These are phyloP conservation scores for Ferdinandea cuprea DNA, from an alignment of 2,888 invertebrate genomes.

Conservation along the genomic window DNA sequence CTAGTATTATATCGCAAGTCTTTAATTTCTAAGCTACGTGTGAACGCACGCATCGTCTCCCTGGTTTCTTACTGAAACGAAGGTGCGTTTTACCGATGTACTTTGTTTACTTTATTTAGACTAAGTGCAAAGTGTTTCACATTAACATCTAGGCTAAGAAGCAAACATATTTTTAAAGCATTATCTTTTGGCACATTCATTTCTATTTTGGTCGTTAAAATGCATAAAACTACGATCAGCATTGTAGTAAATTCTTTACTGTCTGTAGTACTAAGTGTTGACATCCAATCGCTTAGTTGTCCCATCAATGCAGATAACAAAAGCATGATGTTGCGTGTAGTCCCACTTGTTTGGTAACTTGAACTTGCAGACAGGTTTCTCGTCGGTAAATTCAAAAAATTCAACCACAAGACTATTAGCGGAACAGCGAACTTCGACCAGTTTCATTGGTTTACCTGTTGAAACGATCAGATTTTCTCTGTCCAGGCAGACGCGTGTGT, in stretches of 20 bases:
- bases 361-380: slow-evolving; percentile 73
- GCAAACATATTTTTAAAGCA: too few relatives aligned
- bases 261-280: neutral
- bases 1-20: too few relatives aligned
- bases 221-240: too few relatives aligned
- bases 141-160: too few relatives aligned
- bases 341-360: slow-evolving; percentile 74
- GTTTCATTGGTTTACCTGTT: slow-evolving; percentile 69
- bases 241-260: neutral
- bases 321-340: slow-evolving; percentile 77
- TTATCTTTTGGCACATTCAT: too few relatives aligned
- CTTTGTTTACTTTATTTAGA: too few relatives aligned
- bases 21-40: too few relatives aligned
- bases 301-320: slow-evolving; percentile 79
- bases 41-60: too few relatives aligned
- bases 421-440: slow-evolving; percentile 80
- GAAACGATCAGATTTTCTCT: slow-evolving; percentile 4
- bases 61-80: too few relatives aligned
- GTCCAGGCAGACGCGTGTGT: slow-evolving; percentile 9
- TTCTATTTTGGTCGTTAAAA: too few relatives aligned
- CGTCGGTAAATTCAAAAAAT: slow-evolving; percentile 78
- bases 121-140: too few relatives aligned
- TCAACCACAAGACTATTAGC: slow-evolving; percentile 79
- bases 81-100: too few relatives aligned
- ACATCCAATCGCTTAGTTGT: slow-evolving; percentile 77